Evolutionary conservation across 2,797 vertebrate genomes (phyloP).

Genomic region (Furcifer pardalis): DNA sequence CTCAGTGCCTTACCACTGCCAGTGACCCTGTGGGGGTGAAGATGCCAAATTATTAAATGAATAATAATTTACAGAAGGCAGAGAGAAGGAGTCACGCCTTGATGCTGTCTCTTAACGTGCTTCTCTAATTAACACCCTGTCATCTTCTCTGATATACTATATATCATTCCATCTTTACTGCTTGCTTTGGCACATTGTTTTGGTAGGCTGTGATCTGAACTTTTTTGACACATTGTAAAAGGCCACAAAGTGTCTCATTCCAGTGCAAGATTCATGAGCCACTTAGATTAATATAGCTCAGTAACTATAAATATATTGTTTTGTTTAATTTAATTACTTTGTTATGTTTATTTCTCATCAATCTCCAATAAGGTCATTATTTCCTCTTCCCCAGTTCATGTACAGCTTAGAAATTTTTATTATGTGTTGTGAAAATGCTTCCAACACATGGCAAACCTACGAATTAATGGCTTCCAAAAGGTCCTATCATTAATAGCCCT

Average conservation of each 20-base stretch:
- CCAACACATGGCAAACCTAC: too few relatives aligned
- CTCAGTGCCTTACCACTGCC: constrained; percentile 52
- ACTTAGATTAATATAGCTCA: neutral
- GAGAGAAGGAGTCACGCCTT: constrained; percentile 67
- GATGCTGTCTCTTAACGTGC: neutral
- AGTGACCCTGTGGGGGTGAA: constrained; percentile 10
- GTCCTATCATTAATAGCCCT: too few relatives aligned
- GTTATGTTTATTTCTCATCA: too few relatives aligned
- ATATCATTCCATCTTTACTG: neutral
- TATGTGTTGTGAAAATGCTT: too few relatives aligned
- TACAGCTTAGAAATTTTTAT: too few relatives aligned
- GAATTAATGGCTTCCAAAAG: too few relatives aligned
- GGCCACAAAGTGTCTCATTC: neutral
- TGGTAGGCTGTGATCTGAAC: neutral
- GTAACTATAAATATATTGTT: neutral
- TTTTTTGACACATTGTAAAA: neutral
- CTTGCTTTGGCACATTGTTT: neutral
- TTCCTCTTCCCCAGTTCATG: too few relatives aligned
- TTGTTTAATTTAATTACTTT: neutral
- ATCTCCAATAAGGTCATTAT: too few relatives aligned
- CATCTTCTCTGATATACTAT: constrained; percentile 51
- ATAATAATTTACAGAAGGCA: constrained; percentile 65
- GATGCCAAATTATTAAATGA: constrained; percentile 74
- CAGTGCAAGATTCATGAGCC: neutral
- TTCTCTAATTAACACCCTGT: constrained; percentile 60